Conservation (phyloP, 2,797 vertebrate genomes). For the Sardinella longiceps region DNA sequence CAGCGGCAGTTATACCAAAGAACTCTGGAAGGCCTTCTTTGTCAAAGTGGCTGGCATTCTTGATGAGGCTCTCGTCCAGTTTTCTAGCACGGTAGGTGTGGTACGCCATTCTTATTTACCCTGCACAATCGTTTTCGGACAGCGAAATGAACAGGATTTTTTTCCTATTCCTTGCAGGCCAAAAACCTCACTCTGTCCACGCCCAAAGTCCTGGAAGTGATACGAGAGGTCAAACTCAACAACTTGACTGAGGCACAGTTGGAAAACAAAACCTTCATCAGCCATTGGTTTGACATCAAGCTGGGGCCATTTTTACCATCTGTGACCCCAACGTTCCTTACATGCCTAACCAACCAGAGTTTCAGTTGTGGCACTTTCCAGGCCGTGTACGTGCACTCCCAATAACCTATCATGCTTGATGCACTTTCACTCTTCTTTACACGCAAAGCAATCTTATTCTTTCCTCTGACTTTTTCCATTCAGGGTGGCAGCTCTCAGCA, state of each 20-base stretch:
- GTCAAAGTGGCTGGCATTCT: slow-evolving; percentile 42
- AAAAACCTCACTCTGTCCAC: slow-evolving; percentile 11
- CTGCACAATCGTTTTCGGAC: not conserved
- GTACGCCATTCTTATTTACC: not conserved
- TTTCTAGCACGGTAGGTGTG: slow-evolving; percentile 48
- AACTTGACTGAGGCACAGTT: not conserved
- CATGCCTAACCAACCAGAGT: not conserved
- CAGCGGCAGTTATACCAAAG: slow-evolving; percentile 21
- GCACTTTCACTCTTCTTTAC: not conserved
- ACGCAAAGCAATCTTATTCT: not conserved
- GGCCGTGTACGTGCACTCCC: not conserved
- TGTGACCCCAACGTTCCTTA: not conserved
- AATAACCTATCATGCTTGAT: not conserved
- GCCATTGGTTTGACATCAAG: not conserved
- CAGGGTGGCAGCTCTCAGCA: slow-evolving; percentile 4
- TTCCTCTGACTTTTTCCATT: not conserved
- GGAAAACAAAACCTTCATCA: not conserved
- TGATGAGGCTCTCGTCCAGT: slow-evolving; percentile 44
- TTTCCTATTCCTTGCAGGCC: not conserved
- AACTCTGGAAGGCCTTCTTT: slow-evolving; percentile 43
- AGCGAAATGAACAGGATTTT: not conserved
- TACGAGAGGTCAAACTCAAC: slow-evolving; percentile 7
- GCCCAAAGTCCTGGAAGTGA: not conserved
- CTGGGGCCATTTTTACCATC: not conserved
- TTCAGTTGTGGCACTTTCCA: not conserved